Evolutionary conservation across 2,888 invertebrate species (phyloP), one percentile per base, ranked within the genome.

Genomic region (Pammene aurita): DNA sequence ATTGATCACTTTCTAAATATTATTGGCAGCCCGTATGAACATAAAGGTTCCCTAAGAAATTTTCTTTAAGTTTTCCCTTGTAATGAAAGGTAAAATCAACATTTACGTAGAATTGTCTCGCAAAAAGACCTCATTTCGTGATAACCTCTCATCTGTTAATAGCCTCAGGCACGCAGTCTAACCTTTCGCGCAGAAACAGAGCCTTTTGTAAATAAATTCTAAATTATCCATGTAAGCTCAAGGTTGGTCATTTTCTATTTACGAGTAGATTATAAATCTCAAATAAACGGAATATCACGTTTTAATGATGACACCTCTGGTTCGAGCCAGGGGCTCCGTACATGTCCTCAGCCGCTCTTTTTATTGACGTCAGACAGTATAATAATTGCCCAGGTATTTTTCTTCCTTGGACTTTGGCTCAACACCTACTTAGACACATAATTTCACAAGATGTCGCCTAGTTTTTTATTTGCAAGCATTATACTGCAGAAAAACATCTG

Each of bases 1-100:
- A 88, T 88, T 81, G 84, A 86, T 85, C 76, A 76, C 66, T 67
- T 72, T 75, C 81, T 86, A 26, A 26, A 26, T 26, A 84, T 85
- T 84, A 77, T 80, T 71, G 74, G 79, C 74, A 75, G 71, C 74
- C 58, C 56, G 26, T 46, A 54, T 57, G 52, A 26, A 34, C 41
- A 56, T 7, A 60, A 57, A 44, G 26, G 58, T 16, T 64, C 44
- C 63, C 46, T 41, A 52, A 26, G 58, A 44, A 60, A 60, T 44
- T 46, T 52, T n/a, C 44, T 38, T 26, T 26, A 38, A 57, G 34
- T 9, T 26, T 54, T 50, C 41, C 38, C 34, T 48, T 52, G 26
- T 34, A 55, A 14, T 46, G 46, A 55, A 67, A 67, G 11, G 38
- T 34, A 67, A 55, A 67, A 34, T 41, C 61, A 61, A 54, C 35